A percentile compares a stretch with the other conserved stretches of the same genome.
Evolutionary conservation across 2,113 vertebrate species (phyloP).

Genomic region (Saimiri boliviensis): DNA sequence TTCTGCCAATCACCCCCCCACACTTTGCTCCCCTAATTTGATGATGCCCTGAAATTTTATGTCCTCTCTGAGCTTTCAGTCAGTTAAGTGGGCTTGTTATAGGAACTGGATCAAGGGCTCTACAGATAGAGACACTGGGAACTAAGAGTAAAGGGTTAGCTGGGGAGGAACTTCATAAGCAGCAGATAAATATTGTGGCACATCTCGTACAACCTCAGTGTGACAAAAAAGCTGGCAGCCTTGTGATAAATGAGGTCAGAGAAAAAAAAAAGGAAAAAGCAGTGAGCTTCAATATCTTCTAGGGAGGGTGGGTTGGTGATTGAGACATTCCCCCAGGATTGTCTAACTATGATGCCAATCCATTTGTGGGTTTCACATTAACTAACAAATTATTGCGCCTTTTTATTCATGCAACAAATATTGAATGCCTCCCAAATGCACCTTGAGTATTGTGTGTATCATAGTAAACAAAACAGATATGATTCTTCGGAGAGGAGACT

Average conservation of each 20-base stretch:
- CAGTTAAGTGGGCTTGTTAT: neutral
- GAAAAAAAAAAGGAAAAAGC: neutral
- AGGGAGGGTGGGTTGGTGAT: neutral
- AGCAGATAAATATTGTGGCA: neutral
- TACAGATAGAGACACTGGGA: neutral
- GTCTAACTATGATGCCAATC: neutral
- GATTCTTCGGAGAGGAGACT: slow-evolving; percentile 38
- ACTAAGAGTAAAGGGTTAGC: slow-evolving; percentile 32
- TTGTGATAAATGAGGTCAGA: too few relatives aligned
- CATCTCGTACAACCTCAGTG: neutral
- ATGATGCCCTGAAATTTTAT: slow-evolving; percentile 60
- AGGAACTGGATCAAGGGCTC: slow-evolving; percentile 20
- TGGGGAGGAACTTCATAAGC: neutral
- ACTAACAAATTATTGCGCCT: slow-evolving; percentile 17
- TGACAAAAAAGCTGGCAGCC: neutral
- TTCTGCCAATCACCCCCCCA: slow-evolving; percentile 43
- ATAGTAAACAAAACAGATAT: neutral
- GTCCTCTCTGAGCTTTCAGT: slow-evolving; percentile 37
- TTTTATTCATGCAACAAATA: slow-evolving; percentile 24
- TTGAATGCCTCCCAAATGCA: slow-evolving; percentile 39
- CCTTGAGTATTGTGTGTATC: neutral
- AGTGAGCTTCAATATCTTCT: neutral
- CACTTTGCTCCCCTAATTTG: slow-evolving; percentile 31
- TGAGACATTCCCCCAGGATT: neutral
- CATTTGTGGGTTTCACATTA: neutral